Evolutionary conservation across 1,140 invertebrate genomes (phyloP).

Genomic region (Phymastichus coffea): DNA sequence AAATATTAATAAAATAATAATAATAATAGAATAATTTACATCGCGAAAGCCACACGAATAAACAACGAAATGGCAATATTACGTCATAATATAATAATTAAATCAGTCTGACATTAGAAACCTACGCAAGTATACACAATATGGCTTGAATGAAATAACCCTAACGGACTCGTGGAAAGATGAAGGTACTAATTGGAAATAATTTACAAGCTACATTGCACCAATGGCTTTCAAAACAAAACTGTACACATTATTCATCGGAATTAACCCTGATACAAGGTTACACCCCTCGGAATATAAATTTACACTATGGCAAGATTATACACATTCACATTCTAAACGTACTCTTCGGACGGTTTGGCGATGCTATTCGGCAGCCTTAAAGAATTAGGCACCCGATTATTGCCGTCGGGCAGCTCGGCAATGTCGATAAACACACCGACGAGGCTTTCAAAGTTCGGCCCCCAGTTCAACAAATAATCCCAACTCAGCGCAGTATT

Average conservation of each 20-base stretch:
- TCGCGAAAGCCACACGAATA: background rate
- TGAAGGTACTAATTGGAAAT: no score
- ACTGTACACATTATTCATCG: no score
- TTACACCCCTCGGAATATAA: no score
- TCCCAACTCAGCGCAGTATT: conserved; percentile 82
- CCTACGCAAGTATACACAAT: conserved; percentile 16
- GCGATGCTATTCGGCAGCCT: conserved; percentile 68
- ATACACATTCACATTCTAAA: no score
- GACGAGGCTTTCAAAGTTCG: conserved; percentile 91
- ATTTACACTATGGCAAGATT: no score
- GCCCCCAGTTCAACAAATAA: conserved; percentile 92
- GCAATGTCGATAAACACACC: conserved; percentile 96
- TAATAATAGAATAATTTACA: conserved; percentile 28
- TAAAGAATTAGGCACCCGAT: conserved; percentile 63
- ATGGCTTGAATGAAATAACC: conserved; percentile 17
- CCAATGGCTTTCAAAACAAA: no score
- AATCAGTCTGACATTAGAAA: conserved; percentile 22
- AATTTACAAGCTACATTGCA: no score
- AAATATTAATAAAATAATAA: no score
- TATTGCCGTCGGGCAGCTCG: conserved; percentile 81
- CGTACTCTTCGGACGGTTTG: conserved; percentile 80
- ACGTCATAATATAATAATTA: conserved; percentile 3
- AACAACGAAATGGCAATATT: conserved; percentile 9
- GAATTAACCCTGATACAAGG: no score
- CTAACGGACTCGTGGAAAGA: no score